phyloP scores from a whole-genome alignment of 2,113 vertebrate genomes.

The pig (Sus scrofa) region DNA sequence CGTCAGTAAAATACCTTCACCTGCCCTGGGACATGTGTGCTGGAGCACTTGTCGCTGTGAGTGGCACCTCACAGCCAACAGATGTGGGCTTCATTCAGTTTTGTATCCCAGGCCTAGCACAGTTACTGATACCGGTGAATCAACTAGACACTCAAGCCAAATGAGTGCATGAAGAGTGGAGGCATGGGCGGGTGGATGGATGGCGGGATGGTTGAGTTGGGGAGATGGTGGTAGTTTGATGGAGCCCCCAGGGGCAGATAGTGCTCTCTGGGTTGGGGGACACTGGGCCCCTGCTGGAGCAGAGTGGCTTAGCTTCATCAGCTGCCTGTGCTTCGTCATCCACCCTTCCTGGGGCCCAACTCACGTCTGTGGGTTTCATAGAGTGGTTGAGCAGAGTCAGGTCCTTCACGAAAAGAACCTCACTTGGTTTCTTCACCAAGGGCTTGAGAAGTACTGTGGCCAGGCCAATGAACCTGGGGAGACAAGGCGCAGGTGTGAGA shows the following conservation, averaged over 20 bases:
- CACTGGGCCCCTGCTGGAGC: neutral
- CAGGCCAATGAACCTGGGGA: slow-evolving; percentile 77
- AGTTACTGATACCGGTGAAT: no score
- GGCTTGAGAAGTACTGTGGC: slow-evolving; percentile 68
- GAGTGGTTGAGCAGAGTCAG: slow-evolving; percentile 64
- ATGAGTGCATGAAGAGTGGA: neutral
- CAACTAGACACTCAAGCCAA: neutral
- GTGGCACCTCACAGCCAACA: neutral
- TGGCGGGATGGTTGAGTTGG: neutral
- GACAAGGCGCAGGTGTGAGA: neutral
- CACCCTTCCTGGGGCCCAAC: neutral
- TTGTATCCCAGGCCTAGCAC: neutral
- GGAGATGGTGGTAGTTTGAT: neutral
- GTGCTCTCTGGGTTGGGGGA: neutral
- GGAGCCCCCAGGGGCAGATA: neutral
- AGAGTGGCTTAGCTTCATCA: neutral
- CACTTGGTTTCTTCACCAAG: slow-evolving; percentile 5
- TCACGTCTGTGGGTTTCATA: slow-evolving; percentile 75
- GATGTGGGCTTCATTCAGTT: neutral
- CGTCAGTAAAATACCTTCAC: neutral
- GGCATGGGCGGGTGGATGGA: neutral
- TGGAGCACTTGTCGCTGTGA: neutral
- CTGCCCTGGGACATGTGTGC: neutral
- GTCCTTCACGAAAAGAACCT: slow-evolving; percentile 63
- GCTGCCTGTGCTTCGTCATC: neutral